Conservation (phyloP, 2,888 invertebrate genomes). For the Byasa hedistus region DNA sequence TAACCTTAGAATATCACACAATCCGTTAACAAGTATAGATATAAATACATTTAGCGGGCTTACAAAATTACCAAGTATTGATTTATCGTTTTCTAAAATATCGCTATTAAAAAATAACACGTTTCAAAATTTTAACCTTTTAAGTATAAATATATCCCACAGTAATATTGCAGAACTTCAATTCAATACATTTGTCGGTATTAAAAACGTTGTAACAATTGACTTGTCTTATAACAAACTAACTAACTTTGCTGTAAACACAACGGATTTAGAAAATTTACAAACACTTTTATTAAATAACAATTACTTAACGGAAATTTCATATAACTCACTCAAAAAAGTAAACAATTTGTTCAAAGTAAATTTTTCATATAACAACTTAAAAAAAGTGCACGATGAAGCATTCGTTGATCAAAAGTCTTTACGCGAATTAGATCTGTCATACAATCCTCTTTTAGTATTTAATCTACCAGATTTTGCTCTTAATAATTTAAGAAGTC, state of each 20-base stretch:
- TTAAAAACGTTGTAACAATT: conserved; percentile 48
- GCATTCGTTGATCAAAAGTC: conserved; percentile 43
- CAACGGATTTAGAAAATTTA: conserved; percentile 47
- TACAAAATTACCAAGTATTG: conserved; percentile 50
- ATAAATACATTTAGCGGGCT: conserved; percentile 56
- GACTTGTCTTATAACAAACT: conserved; percentile 60
- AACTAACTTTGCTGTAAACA: conserved; percentile 48
- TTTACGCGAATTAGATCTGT: conserved; percentile 51
- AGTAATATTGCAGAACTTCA: conserved; percentile 49
- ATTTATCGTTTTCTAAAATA: conserved; percentile 52
- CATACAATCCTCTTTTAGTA: conserved; percentile 48
- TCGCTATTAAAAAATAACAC: conserved; percentile 51
- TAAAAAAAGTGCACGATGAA: conserved; percentile 40
- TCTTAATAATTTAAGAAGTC: conserved; percentile 38
- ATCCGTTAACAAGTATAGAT: conserved; percentile 47
- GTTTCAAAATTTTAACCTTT: conserved; percentile 51
- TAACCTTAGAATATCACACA: conserved; percentile 54
- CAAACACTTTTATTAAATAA: conserved; percentile 48
- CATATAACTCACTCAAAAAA: conserved; percentile 38
- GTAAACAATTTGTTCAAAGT: conserved; percentile 43
- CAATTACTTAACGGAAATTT: conserved; percentile 48
- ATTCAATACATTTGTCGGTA: conserved; percentile 51
- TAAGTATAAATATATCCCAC: conserved; percentile 56
- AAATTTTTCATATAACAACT: conserved; percentile 46
- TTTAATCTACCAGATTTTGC: conserved; percentile 40